These are phyloP conservation scores for Lepidocyrtinus sp. DNA, from an alignment of 2,888 invertebrate genomes.

Conservation along the genomic window DNA sequence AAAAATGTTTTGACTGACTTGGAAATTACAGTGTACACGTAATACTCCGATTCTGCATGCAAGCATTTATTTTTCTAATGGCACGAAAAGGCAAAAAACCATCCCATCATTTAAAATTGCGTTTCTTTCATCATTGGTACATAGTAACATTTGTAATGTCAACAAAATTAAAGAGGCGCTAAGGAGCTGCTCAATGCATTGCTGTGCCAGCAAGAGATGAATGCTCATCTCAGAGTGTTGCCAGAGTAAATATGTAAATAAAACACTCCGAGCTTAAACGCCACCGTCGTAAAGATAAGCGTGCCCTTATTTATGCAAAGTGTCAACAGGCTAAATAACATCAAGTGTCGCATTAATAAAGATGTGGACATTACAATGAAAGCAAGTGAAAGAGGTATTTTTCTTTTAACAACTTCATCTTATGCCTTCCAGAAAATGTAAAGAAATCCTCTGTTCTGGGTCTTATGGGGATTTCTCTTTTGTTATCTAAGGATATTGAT, in stretches of 20 bases:
- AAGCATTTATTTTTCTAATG: constrained; percentile 9
- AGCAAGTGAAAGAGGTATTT: not conserved
- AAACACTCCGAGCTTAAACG: constrained; percentile 47
- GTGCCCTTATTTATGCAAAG: constrained; percentile 52
- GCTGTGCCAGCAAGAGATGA: constrained; percentile 7
- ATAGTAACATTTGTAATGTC: not conserved
- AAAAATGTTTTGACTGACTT: constrained; percentile 1
- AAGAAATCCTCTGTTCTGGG: not conserved
- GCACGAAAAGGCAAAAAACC: not conserved
- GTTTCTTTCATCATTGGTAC: not conserved
- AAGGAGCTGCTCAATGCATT: constrained; percentile 2
- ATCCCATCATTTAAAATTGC: not conserved
- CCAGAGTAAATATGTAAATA: constrained; percentile 51
- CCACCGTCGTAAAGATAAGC: constrained; percentile 49
- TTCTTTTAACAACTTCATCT: not conserved
- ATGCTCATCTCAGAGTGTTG: constrained; percentile 30
- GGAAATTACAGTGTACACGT: constrained; percentile 44
- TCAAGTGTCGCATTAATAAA: not conserved
- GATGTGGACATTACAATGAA: not conserved
- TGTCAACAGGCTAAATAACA: constrained; percentile 50
- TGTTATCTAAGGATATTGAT: not conserved
- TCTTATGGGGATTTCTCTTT: no score
- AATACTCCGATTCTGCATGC: constrained; percentile 31
- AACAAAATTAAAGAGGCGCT: not conserved
- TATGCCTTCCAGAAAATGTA: no score